Percentiles rank a stretch among this genome's conserved stretches.
Evolutionary conservation across 2,113 vertebrate species (phyloP).

Genomic region (Mirza zaza): DNA sequence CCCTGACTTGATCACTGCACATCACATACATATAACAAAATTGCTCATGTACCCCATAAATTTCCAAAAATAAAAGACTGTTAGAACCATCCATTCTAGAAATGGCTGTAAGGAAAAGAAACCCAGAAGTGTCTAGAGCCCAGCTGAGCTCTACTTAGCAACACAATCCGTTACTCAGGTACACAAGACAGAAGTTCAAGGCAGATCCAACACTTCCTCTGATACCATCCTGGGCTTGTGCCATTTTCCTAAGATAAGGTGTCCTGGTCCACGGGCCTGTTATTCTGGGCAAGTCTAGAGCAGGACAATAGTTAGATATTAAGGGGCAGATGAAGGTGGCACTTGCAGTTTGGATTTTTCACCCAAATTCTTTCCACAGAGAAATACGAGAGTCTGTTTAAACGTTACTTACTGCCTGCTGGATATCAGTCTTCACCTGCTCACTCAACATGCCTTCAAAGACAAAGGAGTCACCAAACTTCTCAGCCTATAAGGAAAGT

Average conservation of each 20-base stretch:
- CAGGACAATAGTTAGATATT: background rate
- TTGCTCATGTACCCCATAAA: too few species aligned
- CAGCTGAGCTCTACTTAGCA: background rate
- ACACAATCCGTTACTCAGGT: too few species aligned
- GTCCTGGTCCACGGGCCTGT: background rate
- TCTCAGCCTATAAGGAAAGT: conserved; percentile 90
- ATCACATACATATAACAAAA: too few species aligned
- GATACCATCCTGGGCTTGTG: too few species aligned
- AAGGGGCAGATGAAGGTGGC: too few species aligned
- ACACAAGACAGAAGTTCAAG: background rate
- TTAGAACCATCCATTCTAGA: background rate
- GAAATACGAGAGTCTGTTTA: background rate
- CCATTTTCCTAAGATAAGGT: background rate
- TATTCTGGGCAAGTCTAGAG: background rate
- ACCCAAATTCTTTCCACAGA: background rate
- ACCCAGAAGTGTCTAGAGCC: background rate
- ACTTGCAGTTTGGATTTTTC: background rate
- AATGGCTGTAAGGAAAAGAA: background rate
- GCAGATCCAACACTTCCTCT: background rate
- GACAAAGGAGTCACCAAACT: conserved; percentile 96
- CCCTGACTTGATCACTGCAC: too few species aligned
- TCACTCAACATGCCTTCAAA: conserved; percentile 96
- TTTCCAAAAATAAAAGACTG: too few species aligned
- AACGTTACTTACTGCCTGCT: conserved; percentile 90
- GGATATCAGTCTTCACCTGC: conserved; percentile 88